Evolutionary conservation across 1,140 invertebrate species (phyloP).

Genomic region (Wiebesia pumilae): DNA sequence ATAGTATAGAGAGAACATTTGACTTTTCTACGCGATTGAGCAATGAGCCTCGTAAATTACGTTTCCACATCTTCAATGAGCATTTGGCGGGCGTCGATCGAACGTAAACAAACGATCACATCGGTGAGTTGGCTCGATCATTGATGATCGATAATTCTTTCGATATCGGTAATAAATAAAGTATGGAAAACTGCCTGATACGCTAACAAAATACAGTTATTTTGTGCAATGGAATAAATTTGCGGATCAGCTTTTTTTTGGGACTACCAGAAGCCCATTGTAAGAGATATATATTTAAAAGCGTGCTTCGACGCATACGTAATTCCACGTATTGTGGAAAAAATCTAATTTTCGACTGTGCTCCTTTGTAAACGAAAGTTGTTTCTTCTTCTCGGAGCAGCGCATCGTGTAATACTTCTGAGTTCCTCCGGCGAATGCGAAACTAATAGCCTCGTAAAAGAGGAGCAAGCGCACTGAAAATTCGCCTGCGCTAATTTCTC

Average conservation of each 20-base stretch:
- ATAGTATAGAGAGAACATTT: not conserved
- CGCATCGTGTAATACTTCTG: not conserved
- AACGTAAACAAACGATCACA: slow-evolving; percentile 5
- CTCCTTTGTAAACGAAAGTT: too few relatives aligned
- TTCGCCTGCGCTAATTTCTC: not conserved
- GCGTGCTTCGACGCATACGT: not conserved
- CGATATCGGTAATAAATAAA: not conserved
- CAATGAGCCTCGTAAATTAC: not conserved
- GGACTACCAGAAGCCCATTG: not conserved
- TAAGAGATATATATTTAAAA: not conserved
- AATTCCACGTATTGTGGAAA: not conserved
- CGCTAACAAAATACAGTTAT: not conserved
- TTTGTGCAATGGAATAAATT: not conserved
- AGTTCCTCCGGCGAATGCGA: not conserved
- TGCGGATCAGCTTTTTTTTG: not conserved
- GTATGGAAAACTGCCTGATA: too few relatives aligned
- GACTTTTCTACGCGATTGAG: not conserved
- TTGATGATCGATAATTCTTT: not conserved
- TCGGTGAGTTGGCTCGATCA: not conserved
- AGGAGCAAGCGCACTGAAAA: not conserved
- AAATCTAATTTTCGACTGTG: not conserved
- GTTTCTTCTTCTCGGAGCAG: too few relatives aligned
- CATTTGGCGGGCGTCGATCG: not conserved
- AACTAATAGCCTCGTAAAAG: slow-evolving; percentile 12
- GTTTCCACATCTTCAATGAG: not conserved